Percentiles rank a stretch among this genome's conserved stretches.
phyloP scores from a whole-genome alignment of 1,140 invertebrate genomes.

The Teleogryllus occipitalis region DNA sequence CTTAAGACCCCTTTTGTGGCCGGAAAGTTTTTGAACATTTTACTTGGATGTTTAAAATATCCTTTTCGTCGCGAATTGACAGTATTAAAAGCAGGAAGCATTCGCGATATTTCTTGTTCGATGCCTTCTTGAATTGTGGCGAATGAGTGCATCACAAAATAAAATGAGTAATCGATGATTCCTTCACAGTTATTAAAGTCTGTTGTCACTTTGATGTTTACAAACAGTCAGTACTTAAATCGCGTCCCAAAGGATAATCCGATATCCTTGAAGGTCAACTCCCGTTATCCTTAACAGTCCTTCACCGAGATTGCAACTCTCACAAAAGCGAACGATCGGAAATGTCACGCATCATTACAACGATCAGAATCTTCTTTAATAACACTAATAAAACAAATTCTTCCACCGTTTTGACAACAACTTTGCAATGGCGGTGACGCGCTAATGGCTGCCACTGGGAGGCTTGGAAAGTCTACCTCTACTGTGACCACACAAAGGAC shows the following conservation, averaged over 20 bases:
- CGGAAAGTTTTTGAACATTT: constrained; percentile 56
- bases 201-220: constrained; percentile 11
- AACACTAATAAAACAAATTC: background rate
- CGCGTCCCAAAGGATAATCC: constrained; percentile 7
- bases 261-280: background rate
- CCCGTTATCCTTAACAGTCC: background rate
- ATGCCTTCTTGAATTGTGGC: constrained; percentile 5
- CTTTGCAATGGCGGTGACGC: background rate
- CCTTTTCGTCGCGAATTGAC: constrained; percentile 65
- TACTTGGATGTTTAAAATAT: constrained; percentile 44
- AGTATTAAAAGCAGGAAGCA: constrained; percentile 41
- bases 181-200: background rate
- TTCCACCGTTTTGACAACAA: background rate
- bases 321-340: background rate
- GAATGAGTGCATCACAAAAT: constrained; percentile 19
- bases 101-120: constrained; percentile 14
- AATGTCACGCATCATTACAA: constrained; percentile 11
- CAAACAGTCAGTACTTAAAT: constrained; percentile 12
- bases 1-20: constrained; percentile 20
- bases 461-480: background rate
- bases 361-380: background rate
- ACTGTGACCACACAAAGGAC: background rate
- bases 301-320: background rate
- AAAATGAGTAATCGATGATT: background rate
- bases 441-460: background rate